These are phyloP conservation scores for Hemicordylus capensis DNA, from an alignment of 2,113 vertebrate genomes.

Conservation along the genomic window DNA sequence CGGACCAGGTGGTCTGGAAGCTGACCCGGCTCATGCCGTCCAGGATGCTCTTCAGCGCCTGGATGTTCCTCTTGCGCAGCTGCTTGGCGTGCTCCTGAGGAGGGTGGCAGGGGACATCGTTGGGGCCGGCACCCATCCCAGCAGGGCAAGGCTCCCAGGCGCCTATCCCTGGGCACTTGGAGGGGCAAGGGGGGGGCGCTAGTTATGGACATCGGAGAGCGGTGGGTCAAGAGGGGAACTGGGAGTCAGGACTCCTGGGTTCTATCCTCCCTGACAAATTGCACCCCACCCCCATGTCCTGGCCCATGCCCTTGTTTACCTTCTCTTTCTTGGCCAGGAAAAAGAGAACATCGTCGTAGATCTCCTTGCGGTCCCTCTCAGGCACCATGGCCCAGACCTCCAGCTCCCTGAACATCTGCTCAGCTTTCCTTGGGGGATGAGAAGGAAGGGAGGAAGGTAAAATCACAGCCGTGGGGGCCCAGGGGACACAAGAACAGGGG, in stretches of 20 bases:
- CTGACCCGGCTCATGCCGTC: conserved; percentile 78
- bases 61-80: conserved; percentile 76
- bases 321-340: conserved; percentile 80
- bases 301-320: conserved; percentile 48
- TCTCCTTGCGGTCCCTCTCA: conserved; percentile 77
- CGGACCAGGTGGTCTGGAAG: conserved; percentile 80
- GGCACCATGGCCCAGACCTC: conserved; percentile 78
- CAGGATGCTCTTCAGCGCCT: conserved; percentile 78
- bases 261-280: not conserved
- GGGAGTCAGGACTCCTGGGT: not conserved
- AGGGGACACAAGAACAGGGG: no score
- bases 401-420: conserved; percentile 77
- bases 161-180: not conserved
- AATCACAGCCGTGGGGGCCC: no score
- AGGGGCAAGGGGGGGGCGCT: not conserved
- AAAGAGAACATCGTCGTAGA: conserved; percentile 79
- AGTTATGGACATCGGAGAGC: not conserved
- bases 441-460: not conserved
- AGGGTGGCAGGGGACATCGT: conserved; percentile 11
- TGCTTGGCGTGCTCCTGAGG: conserved; percentile 78
- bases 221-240: not conserved
- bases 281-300: not conserved
- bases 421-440: conserved; percentile 68
- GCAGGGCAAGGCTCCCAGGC: not conserved
- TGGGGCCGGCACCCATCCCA: not conserved